Evolutionary conservation across 2,113 vertebrate species (phyloP).

Genomic region (Polyodon spathula): DNA sequence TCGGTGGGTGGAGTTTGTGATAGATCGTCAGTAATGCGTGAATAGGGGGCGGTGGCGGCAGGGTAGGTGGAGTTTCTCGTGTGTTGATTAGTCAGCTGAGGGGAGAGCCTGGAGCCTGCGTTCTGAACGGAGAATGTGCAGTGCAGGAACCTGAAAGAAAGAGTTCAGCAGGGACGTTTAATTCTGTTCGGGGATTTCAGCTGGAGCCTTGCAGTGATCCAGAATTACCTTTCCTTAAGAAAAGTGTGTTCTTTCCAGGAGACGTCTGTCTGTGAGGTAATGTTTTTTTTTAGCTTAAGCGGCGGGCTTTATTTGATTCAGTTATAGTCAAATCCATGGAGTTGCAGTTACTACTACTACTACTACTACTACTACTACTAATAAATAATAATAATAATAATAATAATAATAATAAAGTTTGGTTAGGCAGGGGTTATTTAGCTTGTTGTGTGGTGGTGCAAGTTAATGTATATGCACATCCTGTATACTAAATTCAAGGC

Average conservation of each 20-base stretch:
- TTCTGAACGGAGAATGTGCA: constrained; percentile 41
- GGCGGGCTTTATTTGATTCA: background rate
- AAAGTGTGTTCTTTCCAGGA: constrained; percentile 7
- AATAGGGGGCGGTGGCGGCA: constrained; percentile 27
- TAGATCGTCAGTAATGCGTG: constrained; percentile 13
- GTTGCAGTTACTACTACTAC: too few relatives aligned
- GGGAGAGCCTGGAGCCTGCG: constrained; percentile 36
- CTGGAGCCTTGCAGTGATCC: too few relatives aligned
- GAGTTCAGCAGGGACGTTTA: constrained; percentile 7
- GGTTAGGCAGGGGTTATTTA: too few relatives aligned
- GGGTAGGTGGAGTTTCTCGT: constrained; percentile 36
- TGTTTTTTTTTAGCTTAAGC: constrained; percentile 1
- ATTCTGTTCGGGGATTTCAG: too few relatives aligned
- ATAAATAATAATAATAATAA: too few relatives aligned
- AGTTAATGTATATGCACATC: too few relatives aligned
- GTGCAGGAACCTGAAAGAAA: constrained; percentile 33
- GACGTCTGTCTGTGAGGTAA: constrained; percentile 12
- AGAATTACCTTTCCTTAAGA: too few relatives aligned
- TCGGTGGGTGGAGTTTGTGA: constrained; percentile 22
- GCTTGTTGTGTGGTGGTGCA: too few relatives aligned
- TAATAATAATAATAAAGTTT: too few relatives aligned
- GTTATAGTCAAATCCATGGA: too few relatives aligned
- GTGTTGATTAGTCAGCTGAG: constrained; percentile 27
- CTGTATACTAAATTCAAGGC: too few relatives aligned
- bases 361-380: too few relatives aligned